A percentile compares a stretch with the other conserved stretches of the same genome.
Evolutionary conservation across 1,140 invertebrate species (phyloP).

Genomic region (Mycetomoellerius zeteki): DNA sequence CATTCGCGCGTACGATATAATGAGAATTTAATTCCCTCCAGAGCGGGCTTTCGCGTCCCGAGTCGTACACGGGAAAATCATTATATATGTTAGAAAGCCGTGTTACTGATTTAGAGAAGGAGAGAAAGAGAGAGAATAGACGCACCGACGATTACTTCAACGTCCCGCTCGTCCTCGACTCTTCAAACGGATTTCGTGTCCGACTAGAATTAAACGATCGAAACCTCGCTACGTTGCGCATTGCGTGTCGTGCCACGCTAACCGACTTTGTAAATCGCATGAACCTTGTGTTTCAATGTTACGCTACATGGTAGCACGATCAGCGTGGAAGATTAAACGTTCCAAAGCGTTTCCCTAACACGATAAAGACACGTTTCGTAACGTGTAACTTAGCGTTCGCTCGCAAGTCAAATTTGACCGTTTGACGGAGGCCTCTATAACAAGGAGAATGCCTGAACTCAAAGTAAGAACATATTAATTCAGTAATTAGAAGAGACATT

Average conservation of each 20-base stretch:
- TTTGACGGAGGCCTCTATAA: neutral
- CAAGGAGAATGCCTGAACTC: neutral
- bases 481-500: constrained; percentile 48
- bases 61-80: constrained; percentile 8
- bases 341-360: neutral
- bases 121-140: neutral
- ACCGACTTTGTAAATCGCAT: constrained; percentile 47
- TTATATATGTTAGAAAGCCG: constrained; percentile 6
- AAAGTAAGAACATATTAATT: constrained; percentile 29
- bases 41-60: neutral
- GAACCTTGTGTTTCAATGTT: constrained; percentile 8
- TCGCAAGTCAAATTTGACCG: constrained; percentile 6
- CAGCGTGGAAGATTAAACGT: constrained; percentile 2
- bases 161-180: neutral
- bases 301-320: constrained; percentile 8
- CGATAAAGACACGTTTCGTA: constrained; percentile 4
- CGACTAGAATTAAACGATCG: constrained; percentile 13
- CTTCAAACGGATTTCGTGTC: neutral
- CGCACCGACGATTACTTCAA: constrained; percentile 1
- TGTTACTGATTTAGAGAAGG: constrained; percentile 15
- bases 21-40: constrained; percentile 55
- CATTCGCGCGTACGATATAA: constrained; percentile 35
- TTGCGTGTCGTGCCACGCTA: constrained; percentile 45
- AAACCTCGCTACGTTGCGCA: constrained; percentile 22
- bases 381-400: neutral